phyloP scores from a whole-genome alignment of 1,140 invertebrate species.

The Leptinotarsa lineolata region DNA sequence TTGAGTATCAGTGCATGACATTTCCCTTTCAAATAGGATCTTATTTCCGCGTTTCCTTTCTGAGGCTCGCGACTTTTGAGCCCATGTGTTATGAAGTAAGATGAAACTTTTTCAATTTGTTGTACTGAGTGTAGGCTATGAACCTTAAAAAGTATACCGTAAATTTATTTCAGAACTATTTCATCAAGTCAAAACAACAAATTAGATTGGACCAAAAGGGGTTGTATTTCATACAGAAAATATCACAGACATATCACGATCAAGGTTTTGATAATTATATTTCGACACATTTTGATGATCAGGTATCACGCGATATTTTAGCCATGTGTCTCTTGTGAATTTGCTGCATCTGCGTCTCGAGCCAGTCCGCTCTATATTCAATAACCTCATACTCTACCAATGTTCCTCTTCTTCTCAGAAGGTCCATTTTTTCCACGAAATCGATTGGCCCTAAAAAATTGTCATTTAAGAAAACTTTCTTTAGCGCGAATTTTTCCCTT shows the following conservation, averaged over 20 bases:
- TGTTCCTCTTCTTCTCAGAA: not conserved
- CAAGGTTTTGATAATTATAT: not conserved
- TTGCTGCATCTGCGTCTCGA: slow-evolving; percentile 7
- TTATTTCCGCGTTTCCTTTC: too few relatives aligned
- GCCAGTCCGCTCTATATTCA: slow-evolving; percentile 18
- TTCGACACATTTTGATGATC: too few relatives aligned
- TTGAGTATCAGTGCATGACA: too few relatives aligned
- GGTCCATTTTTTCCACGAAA: not conserved
- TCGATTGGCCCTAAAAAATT: not conserved
- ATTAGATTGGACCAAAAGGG: not conserved
- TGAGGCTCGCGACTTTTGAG: too few relatives aligned
- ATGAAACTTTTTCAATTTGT: too few relatives aligned
- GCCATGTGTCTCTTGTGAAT: not conserved
- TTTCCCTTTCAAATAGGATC: too few relatives aligned
- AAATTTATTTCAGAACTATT: too few relatives aligned
- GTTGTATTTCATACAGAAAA: not conserved
- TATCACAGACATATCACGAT: not conserved
- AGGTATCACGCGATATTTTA: too few relatives aligned
- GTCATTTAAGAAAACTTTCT: not conserved
- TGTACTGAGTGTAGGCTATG: too few relatives aligned
- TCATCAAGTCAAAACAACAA: too few relatives aligned
- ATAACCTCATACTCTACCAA: not conserved
- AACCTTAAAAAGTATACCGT: too few relatives aligned
- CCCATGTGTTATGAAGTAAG: too few relatives aligned
- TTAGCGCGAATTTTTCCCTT: not conserved